Evolutionary conservation across 2,888 invertebrate species (phyloP).

Genomic region (Carabus problematicus): DNA sequence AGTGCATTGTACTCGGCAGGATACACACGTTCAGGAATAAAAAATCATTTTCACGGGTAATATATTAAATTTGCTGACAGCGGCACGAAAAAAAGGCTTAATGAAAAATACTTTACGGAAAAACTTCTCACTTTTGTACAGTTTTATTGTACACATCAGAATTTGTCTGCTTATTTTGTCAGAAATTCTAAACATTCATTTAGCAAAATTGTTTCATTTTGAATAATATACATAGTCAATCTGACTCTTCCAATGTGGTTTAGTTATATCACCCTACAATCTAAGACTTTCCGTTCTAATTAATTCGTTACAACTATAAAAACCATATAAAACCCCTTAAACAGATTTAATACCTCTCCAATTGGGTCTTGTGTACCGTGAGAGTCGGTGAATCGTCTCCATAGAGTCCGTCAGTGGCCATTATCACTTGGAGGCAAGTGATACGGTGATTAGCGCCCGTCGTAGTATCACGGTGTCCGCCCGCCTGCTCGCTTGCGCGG

Average conservation of each 20-base stretch:
- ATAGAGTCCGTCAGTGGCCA: no score
- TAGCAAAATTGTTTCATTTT: not conserved
- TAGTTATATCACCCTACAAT: not conserved
- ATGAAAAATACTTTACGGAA: slow-evolving; percentile 13
- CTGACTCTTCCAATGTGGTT: no score
- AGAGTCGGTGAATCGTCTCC: no score
- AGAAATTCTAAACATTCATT: no score
- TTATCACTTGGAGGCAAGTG: no score
- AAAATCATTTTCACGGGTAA: slow-evolving; percentile 40
- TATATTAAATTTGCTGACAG: slow-evolving; percentile 35
- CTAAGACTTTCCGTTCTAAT: not conserved
- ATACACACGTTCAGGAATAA: slow-evolving; percentile 1
- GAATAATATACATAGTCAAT: not conserved
- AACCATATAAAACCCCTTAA: not conserved
- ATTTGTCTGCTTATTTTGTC: no score
- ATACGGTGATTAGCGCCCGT: no score
- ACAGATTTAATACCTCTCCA: not conserved
- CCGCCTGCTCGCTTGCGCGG: no score
- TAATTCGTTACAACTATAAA: not conserved
- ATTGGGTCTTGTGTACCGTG: not conserved
- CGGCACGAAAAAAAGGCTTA: slow-evolving; percentile 21
- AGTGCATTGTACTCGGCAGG: no score
- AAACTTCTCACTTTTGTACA: not conserved
- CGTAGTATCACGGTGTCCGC: no score
- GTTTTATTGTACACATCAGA: no score